Evolutionary conservation across 2,797 vertebrate species (phyloP).

Genomic region (Ceryle rudis): DNA sequence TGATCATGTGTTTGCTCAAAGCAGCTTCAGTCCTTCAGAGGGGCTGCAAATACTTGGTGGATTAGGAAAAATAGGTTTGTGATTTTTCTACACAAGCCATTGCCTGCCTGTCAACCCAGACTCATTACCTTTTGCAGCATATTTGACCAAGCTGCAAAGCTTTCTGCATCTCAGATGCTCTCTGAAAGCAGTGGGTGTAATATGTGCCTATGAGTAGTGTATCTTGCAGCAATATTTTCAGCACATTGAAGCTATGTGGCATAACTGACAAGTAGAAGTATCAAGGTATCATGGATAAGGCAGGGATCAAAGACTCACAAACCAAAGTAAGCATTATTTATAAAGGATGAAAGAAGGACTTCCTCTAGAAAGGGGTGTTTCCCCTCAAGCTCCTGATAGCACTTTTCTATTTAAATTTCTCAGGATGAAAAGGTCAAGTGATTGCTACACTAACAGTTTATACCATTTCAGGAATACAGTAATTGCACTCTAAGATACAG

Average conservation of each 20-base stretch:
- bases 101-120: background rate
- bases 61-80: background rate
- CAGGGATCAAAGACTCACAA: background rate
- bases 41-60: background rate
- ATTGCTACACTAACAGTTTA: background rate
- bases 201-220: background rate
- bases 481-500: background rate
- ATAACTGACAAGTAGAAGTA: background rate
- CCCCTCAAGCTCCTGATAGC: fast-evolving
- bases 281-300: background rate
- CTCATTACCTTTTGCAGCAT: background rate
- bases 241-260: background rate
- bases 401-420: background rate
- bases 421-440: background rate
- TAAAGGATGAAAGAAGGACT: background rate
- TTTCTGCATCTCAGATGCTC: background rate
- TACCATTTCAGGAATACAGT: background rate
- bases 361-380: background rate
- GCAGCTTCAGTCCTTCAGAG: background rate
- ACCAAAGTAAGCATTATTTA: background rate
- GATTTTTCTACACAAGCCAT: background rate
- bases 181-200: background rate
- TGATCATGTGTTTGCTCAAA: background rate
- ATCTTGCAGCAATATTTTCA: background rate
- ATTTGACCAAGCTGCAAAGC: background rate